Conservation (phyloP, 2,888 invertebrate genomes). For the Xestia c-nigrum region DNA sequence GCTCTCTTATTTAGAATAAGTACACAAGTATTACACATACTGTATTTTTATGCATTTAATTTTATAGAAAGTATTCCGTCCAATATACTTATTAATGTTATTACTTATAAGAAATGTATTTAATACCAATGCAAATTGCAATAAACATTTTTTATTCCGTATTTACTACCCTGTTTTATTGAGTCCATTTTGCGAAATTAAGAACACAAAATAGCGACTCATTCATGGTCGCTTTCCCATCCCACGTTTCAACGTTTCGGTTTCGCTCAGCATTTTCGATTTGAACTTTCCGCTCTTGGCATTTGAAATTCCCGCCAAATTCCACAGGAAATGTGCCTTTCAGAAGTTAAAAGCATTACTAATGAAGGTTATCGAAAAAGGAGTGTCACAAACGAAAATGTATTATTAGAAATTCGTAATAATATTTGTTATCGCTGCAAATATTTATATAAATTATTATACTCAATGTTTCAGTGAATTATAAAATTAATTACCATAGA, state of each 20-base stretch:
- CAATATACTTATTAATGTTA: slow-evolving; percentile 23
- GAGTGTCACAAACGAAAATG: neutral
- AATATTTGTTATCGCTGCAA: too few relatives aligned
- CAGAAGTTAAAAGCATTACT: too few relatives aligned
- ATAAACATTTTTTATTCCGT: neutral
- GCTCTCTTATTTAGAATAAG: slow-evolving; percentile 90
- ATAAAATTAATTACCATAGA: slow-evolving; percentile 50
- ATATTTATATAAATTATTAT: neutral
- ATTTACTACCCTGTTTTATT: neutral
- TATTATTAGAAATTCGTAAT: too few relatives aligned
- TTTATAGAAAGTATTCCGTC: slow-evolving; percentile 48
- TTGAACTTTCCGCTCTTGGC: neutral
- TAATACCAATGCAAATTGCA: neutral
- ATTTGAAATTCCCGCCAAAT: slow-evolving; percentile 50
- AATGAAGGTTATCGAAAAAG: neutral
- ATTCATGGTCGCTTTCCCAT: too few relatives aligned
- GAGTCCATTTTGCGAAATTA: neutral
- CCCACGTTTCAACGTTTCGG: too few relatives aligned
- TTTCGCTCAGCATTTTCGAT: neutral
- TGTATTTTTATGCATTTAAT: slow-evolving; percentile 22
- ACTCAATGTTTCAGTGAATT: neutral
- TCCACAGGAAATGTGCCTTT: slow-evolving; percentile 34
- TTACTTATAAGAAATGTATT: slow-evolving; percentile 1
- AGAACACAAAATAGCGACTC: neutral
- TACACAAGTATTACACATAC: neutral